Percentiles rank a stretch among this genome's conserved stretches.
These are phyloP conservation scores for Caenorhabditis zanzibari DNA, from an alignment of 2,888 invertebrate species.

Conservation along the genomic window DNA sequence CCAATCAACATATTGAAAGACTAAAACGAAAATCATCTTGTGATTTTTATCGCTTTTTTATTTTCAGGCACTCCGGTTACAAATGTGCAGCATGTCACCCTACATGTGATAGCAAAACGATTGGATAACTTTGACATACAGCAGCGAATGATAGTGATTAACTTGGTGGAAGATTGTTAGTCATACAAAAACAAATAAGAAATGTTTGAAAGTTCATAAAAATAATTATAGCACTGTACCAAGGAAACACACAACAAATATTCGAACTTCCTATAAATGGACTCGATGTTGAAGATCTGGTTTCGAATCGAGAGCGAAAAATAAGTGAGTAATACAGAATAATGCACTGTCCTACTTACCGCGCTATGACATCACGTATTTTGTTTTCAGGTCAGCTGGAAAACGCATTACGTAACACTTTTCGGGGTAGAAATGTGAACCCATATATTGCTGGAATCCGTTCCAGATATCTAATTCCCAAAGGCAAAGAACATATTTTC, in stretches of 20 bases:
- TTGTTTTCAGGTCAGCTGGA: constrained; percentile 70
- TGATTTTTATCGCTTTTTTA: constrained; percentile 32
- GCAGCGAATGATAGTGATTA: constrained; percentile 77
- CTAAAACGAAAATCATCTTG: constrained; percentile 38
- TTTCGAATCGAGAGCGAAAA: constrained; percentile 72
- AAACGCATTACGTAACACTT: constrained; percentile 75
- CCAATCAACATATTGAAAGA: constrained; percentile 25
- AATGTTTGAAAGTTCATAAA: neutral
- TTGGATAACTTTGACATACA: constrained; percentile 78
- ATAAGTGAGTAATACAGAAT: constrained; percentile 62
- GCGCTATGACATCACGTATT: constrained; percentile 28
- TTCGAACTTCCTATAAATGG: constrained; percentile 78
- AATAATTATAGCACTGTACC: constrained; percentile 61
- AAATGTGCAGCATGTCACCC: constrained; percentile 73
- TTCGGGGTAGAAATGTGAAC: constrained; percentile 79
- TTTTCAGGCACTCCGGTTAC: constrained; percentile 80
- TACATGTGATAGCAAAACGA: constrained; percentile 81
- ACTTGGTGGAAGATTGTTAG: constrained; percentile 78
- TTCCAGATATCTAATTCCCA: constrained; percentile 65
- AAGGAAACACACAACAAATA: constrained; percentile 73
- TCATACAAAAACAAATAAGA: neutral
- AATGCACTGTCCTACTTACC: constrained; percentile 12
- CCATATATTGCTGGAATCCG: constrained; percentile 80
- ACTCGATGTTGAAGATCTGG: constrained; percentile 79
- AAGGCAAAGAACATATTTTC: constrained; percentile 66